Evolutionary conservation across 2,797 vertebrate species (phyloP), one percentile per base, ranked within the genome.

Genomic region (Falco novaeseelandiae): DNA sequence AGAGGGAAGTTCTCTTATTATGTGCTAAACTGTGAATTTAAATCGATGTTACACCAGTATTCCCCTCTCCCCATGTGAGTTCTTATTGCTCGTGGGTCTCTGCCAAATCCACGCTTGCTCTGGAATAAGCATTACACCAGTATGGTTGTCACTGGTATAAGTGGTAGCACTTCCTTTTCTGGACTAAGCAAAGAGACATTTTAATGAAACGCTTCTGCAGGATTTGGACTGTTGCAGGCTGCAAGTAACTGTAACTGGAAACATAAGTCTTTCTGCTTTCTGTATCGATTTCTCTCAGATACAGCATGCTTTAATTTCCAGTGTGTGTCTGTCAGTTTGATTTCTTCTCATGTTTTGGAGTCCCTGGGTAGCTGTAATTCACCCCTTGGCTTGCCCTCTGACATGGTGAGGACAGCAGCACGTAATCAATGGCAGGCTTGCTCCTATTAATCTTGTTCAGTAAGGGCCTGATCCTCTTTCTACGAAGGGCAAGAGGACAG

Each of bases 371-470:
- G 83, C 55, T 73, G 81, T 77, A 93, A 95, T 88, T 97, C 79
- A 95, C 70, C 42, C 66, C 40, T 66, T 87, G 81, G 58, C 70
- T 74, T 93, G 76, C 77, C 67, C 86, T 84, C 73, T 66, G 63
- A 32, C 22, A 17, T 19, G 82, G 88, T 80, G 91, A 96, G 85
- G 92, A 97, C 96, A 96, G 93, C 78, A 87, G 79, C 79, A 73
- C 71, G 30, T 95, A 95, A 89, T 92, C 80, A 81, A 86, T 70
- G 77, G 73, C 87, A 94, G 85, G 42, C 63, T 71, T 17, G 23
- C 67, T 93, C 72, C 90, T 96, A 93, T 96, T 73, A 96, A 95
- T 97, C 89, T 96, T 94, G 11, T 38, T 44, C 57, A 32, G 15
- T 62, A 46, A 70, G 84, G 83, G 38, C 78, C 90, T 81, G 83